Percentiles rank a stretch among this genome's conserved stretches.
These are phyloP conservation scores for Malacoctenus gilli DNA, from an alignment of 2,797 vertebrate genomes.

Conservation along the genomic window DNA sequence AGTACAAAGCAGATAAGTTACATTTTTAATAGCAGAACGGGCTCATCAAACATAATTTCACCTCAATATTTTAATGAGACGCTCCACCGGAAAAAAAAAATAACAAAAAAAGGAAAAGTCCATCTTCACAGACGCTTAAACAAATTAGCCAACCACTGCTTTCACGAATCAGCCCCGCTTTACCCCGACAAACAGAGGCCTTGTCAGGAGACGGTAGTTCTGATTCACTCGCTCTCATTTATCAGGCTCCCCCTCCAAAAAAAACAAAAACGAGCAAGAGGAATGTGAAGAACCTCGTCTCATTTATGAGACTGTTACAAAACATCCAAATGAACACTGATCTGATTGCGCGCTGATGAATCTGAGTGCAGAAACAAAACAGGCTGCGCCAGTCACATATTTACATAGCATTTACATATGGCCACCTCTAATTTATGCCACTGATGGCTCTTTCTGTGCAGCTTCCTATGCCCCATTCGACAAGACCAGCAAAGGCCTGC, in stretches of 20 bases:
- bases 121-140: not conserved
- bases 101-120: not conserved
- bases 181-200: not conserved
- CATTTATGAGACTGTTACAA: constrained; percentile 11
- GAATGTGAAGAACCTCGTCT: not conserved
- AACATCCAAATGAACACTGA: constrained; percentile 10
- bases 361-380: constrained; percentile 1
- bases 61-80: constrained; percentile 11
- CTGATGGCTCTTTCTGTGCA: not conserved
- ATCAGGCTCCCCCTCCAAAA: constrained; percentile 6
- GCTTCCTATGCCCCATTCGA: not conserved
- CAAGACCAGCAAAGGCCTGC: not conserved
- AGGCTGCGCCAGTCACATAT: not conserved
- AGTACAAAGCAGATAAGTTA: constrained; percentile 8
- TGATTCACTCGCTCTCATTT: constrained; percentile 9
- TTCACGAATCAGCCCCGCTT: constrained; percentile 8
- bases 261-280: not conserved
- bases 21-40: constrained; percentile 8
- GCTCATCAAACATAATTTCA: constrained; percentile 15
- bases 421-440: not conserved
- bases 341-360: not conserved
- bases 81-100: no score
- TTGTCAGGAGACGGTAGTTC: constrained; percentile 4
- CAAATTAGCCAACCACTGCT: not conserved
- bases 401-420: constrained; percentile 12